Conservation (phyloP, 1,140 invertebrate species). For the Cyphomyrmex costatus region DNA sequence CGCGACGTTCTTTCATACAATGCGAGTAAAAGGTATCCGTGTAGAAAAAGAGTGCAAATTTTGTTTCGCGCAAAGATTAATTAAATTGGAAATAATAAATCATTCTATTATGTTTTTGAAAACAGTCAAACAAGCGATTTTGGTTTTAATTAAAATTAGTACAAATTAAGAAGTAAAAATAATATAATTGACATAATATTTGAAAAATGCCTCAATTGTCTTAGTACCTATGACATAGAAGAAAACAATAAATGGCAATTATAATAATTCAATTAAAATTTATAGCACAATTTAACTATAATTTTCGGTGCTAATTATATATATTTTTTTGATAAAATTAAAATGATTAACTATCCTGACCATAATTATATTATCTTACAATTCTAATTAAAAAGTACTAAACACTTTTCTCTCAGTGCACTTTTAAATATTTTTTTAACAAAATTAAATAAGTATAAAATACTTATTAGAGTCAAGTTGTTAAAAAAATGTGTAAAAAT, state of each 20-base stretch:
- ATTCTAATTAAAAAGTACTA: too few relatives aligned
- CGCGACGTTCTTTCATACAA: slow-evolving; percentile 25
- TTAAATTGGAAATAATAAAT: slow-evolving; percentile 29
- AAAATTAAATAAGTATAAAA: neutral
- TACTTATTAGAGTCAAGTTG: too few relatives aligned
- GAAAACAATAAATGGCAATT: too few relatives aligned
- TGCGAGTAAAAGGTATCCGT: neutral
- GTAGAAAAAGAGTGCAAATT: slow-evolving; percentile 19
- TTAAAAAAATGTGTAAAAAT: too few relatives aligned
- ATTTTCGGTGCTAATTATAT: too few relatives aligned
- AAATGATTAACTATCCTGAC: too few relatives aligned
- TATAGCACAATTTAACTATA: too few relatives aligned
- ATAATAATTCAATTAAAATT: too few relatives aligned
- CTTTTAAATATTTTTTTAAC: neutral
- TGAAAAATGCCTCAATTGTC: neutral
- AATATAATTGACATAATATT: neutral
- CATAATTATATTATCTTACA: too few relatives aligned
- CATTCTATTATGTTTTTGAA: slow-evolving; percentile 1
- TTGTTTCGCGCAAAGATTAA: slow-evolving; percentile 36
- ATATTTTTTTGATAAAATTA: too few relatives aligned
- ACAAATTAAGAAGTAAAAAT: neutral
- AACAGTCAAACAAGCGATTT: neutral
- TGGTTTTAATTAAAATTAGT: neutral
- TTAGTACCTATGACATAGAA: neutral
- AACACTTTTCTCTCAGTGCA: too few relatives aligned